Conservation (phyloP, 1,140 invertebrate genomes). For the Plectus sambesii region DNA sequence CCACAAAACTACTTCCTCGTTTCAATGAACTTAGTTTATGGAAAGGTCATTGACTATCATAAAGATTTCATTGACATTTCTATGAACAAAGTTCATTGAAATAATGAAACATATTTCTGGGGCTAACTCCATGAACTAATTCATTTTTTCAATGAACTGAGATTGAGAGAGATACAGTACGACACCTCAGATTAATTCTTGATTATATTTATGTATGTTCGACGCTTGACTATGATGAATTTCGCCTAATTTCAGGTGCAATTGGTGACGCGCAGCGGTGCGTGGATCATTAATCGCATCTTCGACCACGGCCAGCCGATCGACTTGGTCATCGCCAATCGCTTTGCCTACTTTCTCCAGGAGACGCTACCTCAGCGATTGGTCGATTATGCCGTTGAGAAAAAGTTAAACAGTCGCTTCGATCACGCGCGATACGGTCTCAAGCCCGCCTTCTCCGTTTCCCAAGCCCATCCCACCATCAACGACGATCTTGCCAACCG, state of each 20-base stretch:
- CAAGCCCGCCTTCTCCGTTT: conserved; percentile 44
- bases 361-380: conserved; percentile 36
- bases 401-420: conserved; percentile 35
- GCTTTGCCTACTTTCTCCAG: conserved; percentile 41
- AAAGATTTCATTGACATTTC: no score
- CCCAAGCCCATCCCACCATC: conserved; percentile 48
- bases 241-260: conserved; percentile 49
- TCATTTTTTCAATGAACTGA: conserved; percentile 3
- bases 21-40: no score
- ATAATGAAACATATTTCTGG: no score
- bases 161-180: background rate
- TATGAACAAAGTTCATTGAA: no score
- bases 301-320: conserved; percentile 42
- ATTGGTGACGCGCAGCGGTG: conserved; percentile 49
- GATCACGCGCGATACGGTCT: conserved; percentile 46
- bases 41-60: no score
- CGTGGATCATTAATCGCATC: conserved; percentile 49
- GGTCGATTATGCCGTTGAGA: no score
- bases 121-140: no score
- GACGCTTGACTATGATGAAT: no score
- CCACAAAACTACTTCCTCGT: no score
- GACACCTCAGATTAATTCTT: no score
- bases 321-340: conserved; percentile 33
- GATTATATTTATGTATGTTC: no score
- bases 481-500: conserved; percentile 50